Evolutionary conservation across 2,888 invertebrate genomes (phyloP).

Genomic region (Heliconius erato): DNA sequence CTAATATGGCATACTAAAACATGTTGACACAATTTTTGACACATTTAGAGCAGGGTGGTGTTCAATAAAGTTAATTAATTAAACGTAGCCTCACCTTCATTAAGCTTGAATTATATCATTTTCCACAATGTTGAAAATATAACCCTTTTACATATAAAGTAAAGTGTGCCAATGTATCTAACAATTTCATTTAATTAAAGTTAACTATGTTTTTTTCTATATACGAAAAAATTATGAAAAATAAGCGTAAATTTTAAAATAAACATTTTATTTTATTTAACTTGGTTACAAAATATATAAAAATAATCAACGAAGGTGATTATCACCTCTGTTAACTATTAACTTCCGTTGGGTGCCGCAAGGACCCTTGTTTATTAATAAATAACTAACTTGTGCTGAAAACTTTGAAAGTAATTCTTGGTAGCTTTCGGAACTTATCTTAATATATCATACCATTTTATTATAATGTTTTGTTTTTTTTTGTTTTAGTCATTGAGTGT

Average conservation of each 20-base stretch:
- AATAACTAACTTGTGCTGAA: no score
- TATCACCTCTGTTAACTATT: no score
- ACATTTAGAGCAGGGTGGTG: slow-evolving; percentile 13
- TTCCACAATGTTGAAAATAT: background rate
- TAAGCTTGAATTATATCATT: slow-evolving; percentile 9
- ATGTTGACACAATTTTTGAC: slow-evolving; percentile 13
- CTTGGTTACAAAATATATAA: background rate
- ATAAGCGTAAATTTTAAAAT: background rate
- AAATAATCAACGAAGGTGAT: no score
- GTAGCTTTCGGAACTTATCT: no score
- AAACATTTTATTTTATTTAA: background rate
- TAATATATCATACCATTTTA: no score
- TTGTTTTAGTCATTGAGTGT: no score
- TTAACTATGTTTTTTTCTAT: background rate
- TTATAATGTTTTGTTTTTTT: no score
- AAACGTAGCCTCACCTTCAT: slow-evolving; percentile 28
- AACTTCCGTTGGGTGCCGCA: no score
- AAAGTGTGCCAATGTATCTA: background rate
- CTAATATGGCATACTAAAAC: background rate
- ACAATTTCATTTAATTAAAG: no score
- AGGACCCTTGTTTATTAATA: no score
- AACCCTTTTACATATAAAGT: background rate
- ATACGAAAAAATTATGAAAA: background rate
- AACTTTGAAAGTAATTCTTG: no score
- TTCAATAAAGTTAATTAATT: slow-evolving; percentile 36